Evolutionary conservation across 2,113 vertebrate genomes (phyloP).

Genomic region (Apus apus): DNA sequence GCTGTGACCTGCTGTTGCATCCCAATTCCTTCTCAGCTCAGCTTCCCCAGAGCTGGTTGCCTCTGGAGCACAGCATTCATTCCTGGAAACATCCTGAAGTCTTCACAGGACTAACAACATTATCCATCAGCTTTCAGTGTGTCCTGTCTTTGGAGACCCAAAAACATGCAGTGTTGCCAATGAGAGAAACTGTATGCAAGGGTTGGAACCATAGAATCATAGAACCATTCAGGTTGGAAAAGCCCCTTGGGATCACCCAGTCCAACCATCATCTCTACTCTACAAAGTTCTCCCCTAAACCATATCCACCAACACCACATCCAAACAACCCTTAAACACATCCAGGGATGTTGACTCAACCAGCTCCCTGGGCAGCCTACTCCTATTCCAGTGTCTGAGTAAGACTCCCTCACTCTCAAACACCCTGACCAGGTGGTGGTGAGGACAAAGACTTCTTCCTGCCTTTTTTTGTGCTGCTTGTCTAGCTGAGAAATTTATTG

Average conservation of each 20-base stretch:
- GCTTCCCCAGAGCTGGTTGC: neutral
- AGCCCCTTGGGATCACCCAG: too few relatives aligned
- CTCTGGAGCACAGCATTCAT: neutral
- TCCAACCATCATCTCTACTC: too few relatives aligned
- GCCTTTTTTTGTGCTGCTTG: neutral
- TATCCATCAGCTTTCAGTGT: neutral
- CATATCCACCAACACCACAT: too few relatives aligned
- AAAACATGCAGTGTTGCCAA: neutral
- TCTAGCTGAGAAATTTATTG: neutral
- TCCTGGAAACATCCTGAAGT: neutral
- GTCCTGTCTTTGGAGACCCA: neutral
- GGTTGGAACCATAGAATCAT: neutral
- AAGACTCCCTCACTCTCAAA: neutral
- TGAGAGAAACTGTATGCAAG: neutral
- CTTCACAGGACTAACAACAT: neutral
- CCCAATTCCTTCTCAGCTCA: neutral
- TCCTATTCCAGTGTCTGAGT: too few relatives aligned
- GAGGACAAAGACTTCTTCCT: neutral
- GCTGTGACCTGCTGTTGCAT: neutral
- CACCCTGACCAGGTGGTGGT: neutral
- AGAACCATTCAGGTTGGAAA: too few relatives aligned
- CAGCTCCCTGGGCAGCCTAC: too few relatives aligned
- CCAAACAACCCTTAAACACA: too few relatives aligned
- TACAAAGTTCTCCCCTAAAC: too few relatives aligned
- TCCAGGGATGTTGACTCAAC: too few relatives aligned